These are phyloP conservation scores for Aurelia coerulea DNA, from an alignment of 30 jellyfish, hydroid and myxozoan species.

Conservation along the genomic window DNA sequence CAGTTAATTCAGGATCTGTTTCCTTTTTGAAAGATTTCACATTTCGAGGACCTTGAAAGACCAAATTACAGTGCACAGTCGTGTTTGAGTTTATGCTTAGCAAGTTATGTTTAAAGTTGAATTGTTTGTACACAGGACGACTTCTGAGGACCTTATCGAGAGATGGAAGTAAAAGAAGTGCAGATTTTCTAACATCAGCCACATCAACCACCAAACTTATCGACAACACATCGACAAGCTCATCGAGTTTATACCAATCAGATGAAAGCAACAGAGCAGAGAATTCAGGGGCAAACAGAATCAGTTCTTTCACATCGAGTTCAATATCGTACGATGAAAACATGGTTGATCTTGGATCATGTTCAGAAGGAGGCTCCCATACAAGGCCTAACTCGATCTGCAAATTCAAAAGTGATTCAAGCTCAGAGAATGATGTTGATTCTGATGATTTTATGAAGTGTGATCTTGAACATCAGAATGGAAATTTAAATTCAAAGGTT, in stretches of 20 bases:
- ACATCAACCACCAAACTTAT: not conserved
- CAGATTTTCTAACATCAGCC: not conserved
- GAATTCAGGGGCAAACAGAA: not conserved
- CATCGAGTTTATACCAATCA: constrained; percentile 13
- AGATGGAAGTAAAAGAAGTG: constrained; percentile 31
- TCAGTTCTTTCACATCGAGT: constrained; percentile 39
- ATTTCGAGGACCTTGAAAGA: too few relatives aligned
- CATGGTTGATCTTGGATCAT: constrained; percentile 48
- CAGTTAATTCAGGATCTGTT: too few relatives aligned
- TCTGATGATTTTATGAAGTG: not conserved
- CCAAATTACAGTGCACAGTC: too few relatives aligned
- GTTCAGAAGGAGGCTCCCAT: constrained; percentile 61
- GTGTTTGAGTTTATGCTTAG: too few relatives aligned
- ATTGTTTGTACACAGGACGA: constrained; percentile 7
- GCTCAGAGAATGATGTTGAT: constrained; percentile 26
- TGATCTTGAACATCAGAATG: constrained; percentile 1
- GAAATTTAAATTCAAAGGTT: constrained; percentile 7
- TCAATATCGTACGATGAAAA: constrained; percentile 59
- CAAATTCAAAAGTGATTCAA: constrained; percentile 22
- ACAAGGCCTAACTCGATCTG: constrained; percentile 51
- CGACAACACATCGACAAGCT: not conserved
- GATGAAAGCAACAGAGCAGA: not conserved
- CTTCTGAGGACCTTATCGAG: constrained; percentile 43
- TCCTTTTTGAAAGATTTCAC: too few relatives aligned
- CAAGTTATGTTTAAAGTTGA: too few relatives aligned